phyloP scores from a whole-genome alignment of 2,797 vertebrate species.

The Pteronotus mesoamericanus region DNA sequence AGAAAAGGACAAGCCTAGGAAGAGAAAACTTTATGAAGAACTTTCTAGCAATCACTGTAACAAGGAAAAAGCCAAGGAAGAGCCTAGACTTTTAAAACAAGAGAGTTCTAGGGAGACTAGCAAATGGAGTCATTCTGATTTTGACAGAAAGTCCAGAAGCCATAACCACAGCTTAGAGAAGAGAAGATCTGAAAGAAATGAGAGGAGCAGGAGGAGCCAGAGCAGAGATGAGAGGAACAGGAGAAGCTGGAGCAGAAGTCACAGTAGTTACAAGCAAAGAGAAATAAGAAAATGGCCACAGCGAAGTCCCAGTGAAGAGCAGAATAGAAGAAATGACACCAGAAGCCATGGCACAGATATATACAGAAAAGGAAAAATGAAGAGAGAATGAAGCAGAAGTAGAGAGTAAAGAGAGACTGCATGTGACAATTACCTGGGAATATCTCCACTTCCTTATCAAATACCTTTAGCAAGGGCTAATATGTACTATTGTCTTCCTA shows the following conservation, averaged over 20 bases:
- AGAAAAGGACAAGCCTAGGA: slow-evolving; percentile 79
- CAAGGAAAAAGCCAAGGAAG: slow-evolving; percentile 78
- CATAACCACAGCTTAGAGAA: slow-evolving; percentile 69
- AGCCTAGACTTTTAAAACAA: slow-evolving; percentile 72
- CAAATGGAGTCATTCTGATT: slow-evolving; percentile 77
- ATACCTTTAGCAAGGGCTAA: slow-evolving; percentile 77
- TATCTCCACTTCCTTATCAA: slow-evolving; percentile 36
- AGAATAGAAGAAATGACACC: slow-evolving; percentile 47
- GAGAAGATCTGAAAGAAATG: slow-evolving; percentile 72
- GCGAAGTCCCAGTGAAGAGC: slow-evolving; percentile 67
- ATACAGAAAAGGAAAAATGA: slow-evolving; percentile 60
- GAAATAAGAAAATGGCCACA: slow-evolving; percentile 61
- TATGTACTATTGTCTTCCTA: slow-evolving; percentile 53
- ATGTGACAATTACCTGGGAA: slow-evolving; percentile 54
- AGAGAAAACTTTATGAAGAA: slow-evolving; percentile 82
- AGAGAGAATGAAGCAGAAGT: slow-evolving; percentile 62
- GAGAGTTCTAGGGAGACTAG: slow-evolving; percentile 81
- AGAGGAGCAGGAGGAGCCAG: slow-evolving; percentile 70
- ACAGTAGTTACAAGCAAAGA: slow-evolving; percentile 66
- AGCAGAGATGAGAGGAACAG: slow-evolving; percentile 74
- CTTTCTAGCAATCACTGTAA: slow-evolving; percentile 78
- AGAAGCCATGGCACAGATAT: slow-evolving; percentile 61
- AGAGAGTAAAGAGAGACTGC: slow-evolving; percentile 66
- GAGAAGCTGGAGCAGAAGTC: slow-evolving; percentile 79
- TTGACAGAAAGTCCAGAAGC: slow-evolving; percentile 75